phyloP scores from a whole-genome alignment of 1,140 invertebrate genomes.

The Piezodorus guildinii region DNA sequence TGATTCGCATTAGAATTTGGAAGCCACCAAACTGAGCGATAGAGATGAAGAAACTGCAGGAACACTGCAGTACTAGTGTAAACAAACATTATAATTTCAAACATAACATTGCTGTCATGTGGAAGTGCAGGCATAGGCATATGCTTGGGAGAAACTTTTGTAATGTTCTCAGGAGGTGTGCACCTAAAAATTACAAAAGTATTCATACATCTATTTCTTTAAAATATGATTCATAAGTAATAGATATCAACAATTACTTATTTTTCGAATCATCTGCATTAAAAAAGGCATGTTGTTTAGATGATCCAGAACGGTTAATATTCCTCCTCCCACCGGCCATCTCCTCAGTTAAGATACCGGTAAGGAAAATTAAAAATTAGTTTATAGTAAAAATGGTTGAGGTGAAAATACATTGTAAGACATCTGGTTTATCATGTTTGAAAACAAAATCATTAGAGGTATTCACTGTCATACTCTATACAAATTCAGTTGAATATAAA shows the following conservation, averaged over 20 bases:
- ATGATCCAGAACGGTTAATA: constrained; percentile 24
- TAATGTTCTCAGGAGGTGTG: constrained; percentile 5
- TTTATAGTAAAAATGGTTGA: no score
- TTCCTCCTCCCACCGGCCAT: constrained; percentile 30
- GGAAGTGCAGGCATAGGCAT: constrained; percentile 75
- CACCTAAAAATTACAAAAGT: neutral
- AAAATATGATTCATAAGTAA: neutral
- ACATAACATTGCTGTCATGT: constrained; percentile 66
- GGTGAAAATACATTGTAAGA: no score
- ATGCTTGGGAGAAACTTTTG: constrained; percentile 50
- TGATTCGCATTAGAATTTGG: constrained; percentile 80
- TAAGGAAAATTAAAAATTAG: no score
- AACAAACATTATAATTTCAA: constrained; percentile 75
- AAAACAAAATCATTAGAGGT: no score
- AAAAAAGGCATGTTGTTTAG: constrained; percentile 24
- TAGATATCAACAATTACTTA: constrained; percentile 24
- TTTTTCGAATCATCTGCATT: constrained; percentile 24
- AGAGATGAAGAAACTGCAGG: constrained; percentile 87
- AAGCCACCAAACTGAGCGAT: constrained; percentile 94
- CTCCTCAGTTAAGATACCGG: no score
- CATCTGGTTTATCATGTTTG: no score
- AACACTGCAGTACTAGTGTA: constrained; percentile 61
- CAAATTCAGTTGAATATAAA: no score
- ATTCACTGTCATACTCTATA: no score
- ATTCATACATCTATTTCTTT: neutral